Evolutionary conservation across 2,888 invertebrate genomes (phyloP).

Genomic region (Kuschelorhynchus macadamiae): DNA sequence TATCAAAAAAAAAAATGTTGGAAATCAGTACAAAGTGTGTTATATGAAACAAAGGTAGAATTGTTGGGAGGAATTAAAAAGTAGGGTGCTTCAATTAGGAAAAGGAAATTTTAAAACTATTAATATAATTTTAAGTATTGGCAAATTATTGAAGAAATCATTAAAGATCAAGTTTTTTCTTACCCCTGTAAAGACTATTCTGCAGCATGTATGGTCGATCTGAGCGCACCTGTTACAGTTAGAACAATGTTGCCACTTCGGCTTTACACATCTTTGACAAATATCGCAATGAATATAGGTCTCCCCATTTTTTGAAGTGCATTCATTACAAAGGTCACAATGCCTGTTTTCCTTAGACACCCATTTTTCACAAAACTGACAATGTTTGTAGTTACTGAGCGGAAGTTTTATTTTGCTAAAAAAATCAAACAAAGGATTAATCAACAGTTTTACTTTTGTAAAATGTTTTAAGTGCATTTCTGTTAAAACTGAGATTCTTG

Average conservation of each 20-base stretch:
- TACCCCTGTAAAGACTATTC: conserved; percentile 62
- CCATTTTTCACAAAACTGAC: conserved; percentile 80
- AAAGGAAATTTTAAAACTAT: too few species aligned
- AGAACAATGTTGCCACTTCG: conserved; percentile 84
- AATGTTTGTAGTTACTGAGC: conserved; percentile 77
- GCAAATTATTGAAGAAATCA: too few species aligned
- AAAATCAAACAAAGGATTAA: neutral
- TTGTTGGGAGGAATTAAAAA: too few species aligned
- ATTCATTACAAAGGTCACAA: conserved; percentile 73
- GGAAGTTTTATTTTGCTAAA: conserved; percentile 67
- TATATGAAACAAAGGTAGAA: too few species aligned
- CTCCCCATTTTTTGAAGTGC: conserved; percentile 82
- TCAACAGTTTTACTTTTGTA: neutral
- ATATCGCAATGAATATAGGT: conserved; percentile 77
- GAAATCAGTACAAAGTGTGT: too few species aligned
- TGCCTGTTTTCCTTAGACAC: conserved; percentile 79
- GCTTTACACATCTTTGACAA: conserved; percentile 86
- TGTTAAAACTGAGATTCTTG: too few species aligned
- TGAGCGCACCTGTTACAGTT: conserved; percentile 78
- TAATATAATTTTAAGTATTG: too few species aligned
- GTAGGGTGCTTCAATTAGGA: too few species aligned
- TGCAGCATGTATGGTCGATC: conserved; percentile 71
- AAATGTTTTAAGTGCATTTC: too few species aligned
- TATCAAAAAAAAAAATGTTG: too few species aligned
- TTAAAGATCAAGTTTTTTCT: neutral